Evolutionary conservation across 1,140 invertebrate genomes (phyloP).

Genomic region (Belonocnema kinseyi): DNA sequence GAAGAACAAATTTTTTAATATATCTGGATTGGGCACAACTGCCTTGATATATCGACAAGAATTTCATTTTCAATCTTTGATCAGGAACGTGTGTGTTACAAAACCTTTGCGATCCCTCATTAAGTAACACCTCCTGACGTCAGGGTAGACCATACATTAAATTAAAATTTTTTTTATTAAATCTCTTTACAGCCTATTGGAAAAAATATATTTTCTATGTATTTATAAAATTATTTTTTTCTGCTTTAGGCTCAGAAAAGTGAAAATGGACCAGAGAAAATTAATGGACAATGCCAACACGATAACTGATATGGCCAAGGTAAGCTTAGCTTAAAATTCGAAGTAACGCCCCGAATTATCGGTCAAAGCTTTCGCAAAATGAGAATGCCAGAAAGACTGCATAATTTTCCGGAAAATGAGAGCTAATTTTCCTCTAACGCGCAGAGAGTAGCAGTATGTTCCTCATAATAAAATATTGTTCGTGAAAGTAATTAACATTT

Average conservation of each 20-base stretch:
- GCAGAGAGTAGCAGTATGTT: background rate
- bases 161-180: too few species aligned
- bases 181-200: too few species aligned
- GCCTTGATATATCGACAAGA: too few species aligned
- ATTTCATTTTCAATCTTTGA: too few species aligned
- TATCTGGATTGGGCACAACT: too few species aligned
- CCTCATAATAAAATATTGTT: background rate
- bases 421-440: background rate
- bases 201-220: background rate
- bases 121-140: too few species aligned
- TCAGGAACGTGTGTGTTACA: too few species aligned
- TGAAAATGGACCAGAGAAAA: constrained; percentile 99
- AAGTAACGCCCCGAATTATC: background rate
- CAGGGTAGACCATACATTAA: too few species aligned
- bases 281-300: constrained; percentile 99
- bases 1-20: too few species aligned
- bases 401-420: constrained; percentile 19
- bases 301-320: constrained; percentile 99
- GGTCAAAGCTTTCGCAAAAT: background rate
- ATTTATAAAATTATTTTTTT: constrained; percentile 33
- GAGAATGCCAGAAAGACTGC: background rate
- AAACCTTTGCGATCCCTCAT: too few species aligned
- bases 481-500: background rate
- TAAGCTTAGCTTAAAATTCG: constrained; percentile 74
- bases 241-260: constrained; percentile 93